Percentiles rank a stretch among this genome's conserved stretches.
These are phyloP conservation scores for Tanytarsus gracilentus DNA, from an alignment of 2,888 invertebrate species.

Conservation along the genomic window DNA sequence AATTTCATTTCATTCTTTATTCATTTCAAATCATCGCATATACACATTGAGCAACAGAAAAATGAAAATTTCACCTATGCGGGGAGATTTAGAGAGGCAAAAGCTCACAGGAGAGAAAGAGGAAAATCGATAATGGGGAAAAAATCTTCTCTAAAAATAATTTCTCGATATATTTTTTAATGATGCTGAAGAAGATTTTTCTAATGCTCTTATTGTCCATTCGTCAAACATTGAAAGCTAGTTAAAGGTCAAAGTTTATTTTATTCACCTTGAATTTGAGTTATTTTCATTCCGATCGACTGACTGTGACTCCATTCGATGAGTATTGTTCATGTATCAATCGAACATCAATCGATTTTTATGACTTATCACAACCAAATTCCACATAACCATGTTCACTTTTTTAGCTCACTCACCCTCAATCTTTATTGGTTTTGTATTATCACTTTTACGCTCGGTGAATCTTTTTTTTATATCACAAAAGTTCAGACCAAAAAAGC, in stretches of 20 bases:
- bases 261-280: conserved; percentile 19
- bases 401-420: no score
- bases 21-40: no score
- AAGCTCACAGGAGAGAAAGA: background rate
- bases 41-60: background rate
- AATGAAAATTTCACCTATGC: background rate
- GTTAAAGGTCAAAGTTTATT: background rate
- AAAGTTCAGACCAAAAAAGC: no score
- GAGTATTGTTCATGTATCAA: conserved; percentile 22
- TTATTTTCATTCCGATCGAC: conserved; percentile 17
- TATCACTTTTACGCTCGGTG: no score
- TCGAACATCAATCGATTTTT: conserved; percentile 27
- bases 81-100: background rate
- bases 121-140: background rate
- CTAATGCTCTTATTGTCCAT: background rate
- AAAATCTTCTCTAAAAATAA: background rate
- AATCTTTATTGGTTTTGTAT: no score
- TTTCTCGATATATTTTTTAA: background rate
- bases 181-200: background rate
- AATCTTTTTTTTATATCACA: no score
- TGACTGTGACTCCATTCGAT: conserved; percentile 20
- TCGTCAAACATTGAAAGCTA: background rate
- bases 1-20: conserved; percentile 7
- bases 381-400: conserved; percentile 19
- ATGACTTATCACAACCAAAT: conserved; percentile 7